Conservation (phyloP, 2,797 vertebrate species). For the Protosalanx chinensis region DNA sequence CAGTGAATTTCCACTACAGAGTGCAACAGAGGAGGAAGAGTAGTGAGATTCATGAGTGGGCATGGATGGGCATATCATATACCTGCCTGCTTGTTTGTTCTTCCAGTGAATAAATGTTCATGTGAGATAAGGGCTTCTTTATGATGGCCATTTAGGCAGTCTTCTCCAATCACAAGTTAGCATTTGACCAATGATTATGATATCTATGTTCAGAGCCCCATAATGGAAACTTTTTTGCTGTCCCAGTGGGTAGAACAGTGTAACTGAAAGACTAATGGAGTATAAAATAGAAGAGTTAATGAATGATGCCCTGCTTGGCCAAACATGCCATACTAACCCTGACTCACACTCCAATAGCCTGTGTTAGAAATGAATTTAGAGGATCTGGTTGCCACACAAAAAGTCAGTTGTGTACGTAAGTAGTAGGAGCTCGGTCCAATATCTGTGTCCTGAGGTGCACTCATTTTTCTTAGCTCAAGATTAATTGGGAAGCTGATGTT, state of each 20-base stretch:
- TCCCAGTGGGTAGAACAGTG: too few species aligned
- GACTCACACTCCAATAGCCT: background rate
- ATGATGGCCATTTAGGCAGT: too few species aligned
- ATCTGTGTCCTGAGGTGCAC: conserved; percentile 74
- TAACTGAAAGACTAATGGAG: too few species aligned
- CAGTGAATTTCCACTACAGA: conserved; percentile 83
- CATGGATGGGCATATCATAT: conserved; percentile 35
- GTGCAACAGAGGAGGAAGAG: conserved; percentile 59
- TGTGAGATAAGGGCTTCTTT: too few species aligned
- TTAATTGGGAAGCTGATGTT: conserved; percentile 45
- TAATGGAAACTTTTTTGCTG: too few species aligned
- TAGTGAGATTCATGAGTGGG: conserved; percentile 58
- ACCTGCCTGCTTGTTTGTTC: conserved; percentile 13
- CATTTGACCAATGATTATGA: too few species aligned
- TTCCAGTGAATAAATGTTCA: background rate
- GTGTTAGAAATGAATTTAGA: conserved; percentile 20
- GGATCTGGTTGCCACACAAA: conserved; percentile 55
- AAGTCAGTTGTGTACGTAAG: conserved; percentile 77
- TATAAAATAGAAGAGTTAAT: too few species aligned
- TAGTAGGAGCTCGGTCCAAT: conserved; percentile 65
- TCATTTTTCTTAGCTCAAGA: conserved; percentile 49
- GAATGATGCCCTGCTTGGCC: too few species aligned
- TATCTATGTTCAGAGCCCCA: too few species aligned
- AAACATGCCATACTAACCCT: too few species aligned
- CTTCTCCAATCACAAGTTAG: too few species aligned